These are phyloP conservation scores for Leptobrachium leishanense DNA, from an alignment of 2,113 vertebrate genomes.

Conservation along the genomic window DNA sequence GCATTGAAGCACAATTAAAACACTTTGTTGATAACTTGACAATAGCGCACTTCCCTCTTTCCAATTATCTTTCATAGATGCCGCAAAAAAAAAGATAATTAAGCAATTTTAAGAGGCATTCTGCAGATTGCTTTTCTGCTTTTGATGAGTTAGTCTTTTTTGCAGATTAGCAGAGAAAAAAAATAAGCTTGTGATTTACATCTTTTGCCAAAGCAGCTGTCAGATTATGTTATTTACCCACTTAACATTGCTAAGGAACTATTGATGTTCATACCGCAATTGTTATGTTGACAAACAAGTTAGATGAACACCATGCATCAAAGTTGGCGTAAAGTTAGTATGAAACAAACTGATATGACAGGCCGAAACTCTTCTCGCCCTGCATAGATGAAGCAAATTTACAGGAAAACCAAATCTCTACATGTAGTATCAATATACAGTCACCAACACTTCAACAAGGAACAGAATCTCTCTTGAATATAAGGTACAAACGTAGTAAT, in stretches of 20 bases:
- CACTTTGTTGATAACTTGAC: background rate
- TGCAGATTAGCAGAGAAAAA: slow-evolving; percentile 22
- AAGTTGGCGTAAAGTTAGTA: background rate
- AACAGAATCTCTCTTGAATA: too few species aligned
- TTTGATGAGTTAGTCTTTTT: slow-evolving; percentile 28
- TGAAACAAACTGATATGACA: background rate
- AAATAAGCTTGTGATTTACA: slow-evolving; percentile 37
- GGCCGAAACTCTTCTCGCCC: background rate
- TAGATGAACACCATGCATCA: slow-evolving; percentile 1
- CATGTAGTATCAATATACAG: background rate
- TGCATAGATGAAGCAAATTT: background rate
- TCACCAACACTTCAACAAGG: too few species aligned
- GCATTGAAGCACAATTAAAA: slow-evolving; percentile 16
- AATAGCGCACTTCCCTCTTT: slow-evolving; percentile 15
- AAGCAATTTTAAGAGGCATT: slow-evolving; percentile 24
- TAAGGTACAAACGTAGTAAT: too few species aligned
- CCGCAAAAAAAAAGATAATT: slow-evolving; percentile 32
- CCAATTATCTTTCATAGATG: slow-evolving; percentile 34
- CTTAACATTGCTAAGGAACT: slow-evolving; percentile 27
- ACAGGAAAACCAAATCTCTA: background rate
- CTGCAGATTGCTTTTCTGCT: slow-evolving; percentile 18
- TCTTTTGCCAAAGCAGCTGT: slow-evolving; percentile 38
- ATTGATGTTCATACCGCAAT: slow-evolving; percentile 21
- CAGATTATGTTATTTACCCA: slow-evolving; percentile 41
- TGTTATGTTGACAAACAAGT: slow-evolving; percentile 33